Evolutionary conservation across 1,140 invertebrate species (phyloP).

Genomic region (Pseudomyrmex pallidus): DNA sequence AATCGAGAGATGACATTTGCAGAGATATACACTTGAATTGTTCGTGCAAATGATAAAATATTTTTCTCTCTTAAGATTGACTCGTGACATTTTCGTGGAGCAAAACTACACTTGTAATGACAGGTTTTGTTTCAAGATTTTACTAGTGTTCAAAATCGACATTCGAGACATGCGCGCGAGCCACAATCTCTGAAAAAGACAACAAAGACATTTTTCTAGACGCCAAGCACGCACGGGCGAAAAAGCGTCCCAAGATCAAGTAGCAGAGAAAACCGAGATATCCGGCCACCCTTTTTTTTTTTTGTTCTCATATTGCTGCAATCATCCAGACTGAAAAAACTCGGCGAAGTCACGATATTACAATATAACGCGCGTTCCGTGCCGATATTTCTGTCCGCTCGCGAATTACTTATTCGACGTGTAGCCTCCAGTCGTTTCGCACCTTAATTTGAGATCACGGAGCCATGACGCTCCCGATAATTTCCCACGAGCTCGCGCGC

Average conservation of each 20-base stretch:
- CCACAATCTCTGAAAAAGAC: constrained; percentile 7
- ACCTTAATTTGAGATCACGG: constrained; percentile 35
- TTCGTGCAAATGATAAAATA: neutral
- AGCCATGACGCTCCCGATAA: constrained; percentile 35
- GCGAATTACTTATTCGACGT: constrained; percentile 46
- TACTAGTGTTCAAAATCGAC: neutral
- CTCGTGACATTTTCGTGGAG: neutral
- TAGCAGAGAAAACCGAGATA: constrained; percentile 14
- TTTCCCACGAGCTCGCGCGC: constrained; percentile 37
- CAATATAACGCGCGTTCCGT: constrained; percentile 1
- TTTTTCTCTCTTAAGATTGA: neutral
- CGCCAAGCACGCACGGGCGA: neutral
- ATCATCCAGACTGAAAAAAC: constrained; percentile 36
- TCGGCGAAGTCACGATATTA: constrained; percentile 20
- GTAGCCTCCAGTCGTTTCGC: constrained; percentile 31
- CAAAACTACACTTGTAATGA: neutral
- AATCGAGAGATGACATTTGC: neutral
- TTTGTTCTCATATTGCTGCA: constrained; percentile 30
- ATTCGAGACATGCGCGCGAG: neutral
- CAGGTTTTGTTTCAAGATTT: neutral
- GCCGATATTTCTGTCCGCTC: neutral
- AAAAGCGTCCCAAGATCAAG: neutral
- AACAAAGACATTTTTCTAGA: constrained; percentile 21
- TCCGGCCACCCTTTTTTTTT: constrained; percentile 34
- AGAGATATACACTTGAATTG: too few relatives aligned